Base-by-base conservation (phyloP, 1,140 invertebrate genomes). In the Drosophila kikkawai region DNA sequence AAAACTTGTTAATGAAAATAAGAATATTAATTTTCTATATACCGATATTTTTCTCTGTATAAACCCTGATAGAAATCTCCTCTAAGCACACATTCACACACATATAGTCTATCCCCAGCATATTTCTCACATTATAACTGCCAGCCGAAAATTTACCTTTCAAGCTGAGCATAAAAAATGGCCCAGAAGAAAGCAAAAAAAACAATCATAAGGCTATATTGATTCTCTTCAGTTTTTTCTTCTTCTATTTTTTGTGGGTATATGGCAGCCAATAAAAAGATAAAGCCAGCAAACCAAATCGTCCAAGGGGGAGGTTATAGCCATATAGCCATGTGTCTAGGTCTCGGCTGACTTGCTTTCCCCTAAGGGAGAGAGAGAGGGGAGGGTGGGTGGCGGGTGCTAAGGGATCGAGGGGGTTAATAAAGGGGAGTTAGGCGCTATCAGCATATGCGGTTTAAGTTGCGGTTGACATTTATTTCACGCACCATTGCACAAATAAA, bases 381-480 rank as follows among this genome's bases (percentile, higher is more conserved):
- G 32, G 67, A 17, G 26, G 22, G 22, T 53, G 32, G 53, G 11
- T 37, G 8, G 15, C 29, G 17, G 59, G 12, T 51, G 61, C 12
- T 15, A 17, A 12, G 19, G 45, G 36, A 11, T 6, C 1, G 32
- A n/a, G 44, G 44, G 36, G 3, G 9, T 8, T 13, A 15, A 26
- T 22, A 41, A 17, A 34, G 45, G 29, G 60, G 50, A 47, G 45
- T 17, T 53, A 36, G 55, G 59, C 73, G 82, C 82, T 88, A 88
- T 88, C 84, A 88, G 77, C 84, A 88, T 90, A 88, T 90, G 85
- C 85, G 85, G 85, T 88, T 90, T 85, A 88, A 88, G 85, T 88
- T 88, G 85, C 81, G 85, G 85, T 88, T 88, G 85, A 88, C 85
- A 90, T 88, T 88, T 88, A 88, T 88, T 88, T 90, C 79, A 90